These are phyloP conservation scores for Ctenomys sociabilis DNA, from an alignment of 2,113 vertebrate species.

Conservation along the genomic window DNA sequence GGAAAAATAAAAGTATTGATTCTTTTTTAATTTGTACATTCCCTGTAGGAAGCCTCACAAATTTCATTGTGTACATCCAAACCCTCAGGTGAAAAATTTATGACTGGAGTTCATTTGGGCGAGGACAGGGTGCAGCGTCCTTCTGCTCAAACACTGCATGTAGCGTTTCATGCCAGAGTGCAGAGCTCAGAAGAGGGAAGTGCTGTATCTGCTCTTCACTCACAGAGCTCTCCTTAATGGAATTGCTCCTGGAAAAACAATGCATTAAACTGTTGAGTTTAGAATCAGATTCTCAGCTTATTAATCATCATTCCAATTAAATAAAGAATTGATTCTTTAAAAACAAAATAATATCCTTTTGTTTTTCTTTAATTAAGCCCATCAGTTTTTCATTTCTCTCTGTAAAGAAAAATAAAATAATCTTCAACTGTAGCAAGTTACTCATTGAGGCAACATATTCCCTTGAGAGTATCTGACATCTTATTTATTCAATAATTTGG, in stretches of 20 bases:
- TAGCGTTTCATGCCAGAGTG: constrained; percentile 38
- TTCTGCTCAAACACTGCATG: constrained; percentile 30
- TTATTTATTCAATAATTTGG: constrained; percentile 77
- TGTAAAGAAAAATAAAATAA: constrained; percentile 74
- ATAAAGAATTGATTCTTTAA: constrained; percentile 78
- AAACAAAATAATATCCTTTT: constrained; percentile 75
- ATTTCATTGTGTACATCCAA: constrained; percentile 65
- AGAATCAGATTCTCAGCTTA: constrained; percentile 69
- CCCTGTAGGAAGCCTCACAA: constrained; percentile 60
- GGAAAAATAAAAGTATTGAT: constrained; percentile 72
- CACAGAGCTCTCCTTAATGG: constrained; percentile 66
- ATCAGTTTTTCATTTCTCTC: constrained; percentile 77
- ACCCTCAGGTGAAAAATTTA: constrained; percentile 74
- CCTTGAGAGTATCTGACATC: constrained; percentile 82
- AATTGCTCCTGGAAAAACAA: constrained; percentile 65
- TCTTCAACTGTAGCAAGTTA: constrained; percentile 67
- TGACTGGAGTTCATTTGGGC: constrained; percentile 65
- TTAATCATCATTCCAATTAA: constrained; percentile 78
- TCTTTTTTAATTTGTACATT: constrained; percentile 75
- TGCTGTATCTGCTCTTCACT: constrained; percentile 50
- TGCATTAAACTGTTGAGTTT: constrained; percentile 50
- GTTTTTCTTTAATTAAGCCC: constrained; percentile 80
- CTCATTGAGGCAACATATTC: constrained; percentile 74
- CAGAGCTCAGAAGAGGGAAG: constrained; percentile 30
- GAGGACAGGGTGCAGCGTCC: constrained; percentile 31